Base-by-base conservation (phyloP, 2,797 vertebrate species). In the Neosilurus mollespiculum region DNA sequence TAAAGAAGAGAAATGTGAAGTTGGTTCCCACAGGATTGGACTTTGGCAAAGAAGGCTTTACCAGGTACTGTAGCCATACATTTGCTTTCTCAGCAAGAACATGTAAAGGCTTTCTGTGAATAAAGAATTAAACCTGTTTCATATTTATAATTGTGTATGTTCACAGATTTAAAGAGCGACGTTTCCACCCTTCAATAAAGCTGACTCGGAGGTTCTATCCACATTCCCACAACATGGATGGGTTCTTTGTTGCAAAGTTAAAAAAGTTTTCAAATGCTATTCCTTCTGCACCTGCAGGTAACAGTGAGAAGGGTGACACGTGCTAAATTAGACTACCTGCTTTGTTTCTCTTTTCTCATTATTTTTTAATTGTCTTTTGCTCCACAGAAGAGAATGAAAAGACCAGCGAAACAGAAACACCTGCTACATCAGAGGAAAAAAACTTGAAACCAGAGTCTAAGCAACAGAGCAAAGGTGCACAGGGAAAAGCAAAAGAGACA, bases 141-240 rank as follows among this genome's bases (percentile, higher is more conserved):
- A 56, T 9, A 4, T 20, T n/a, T 11, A 76, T 20, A 83, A 89
- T 64, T 3, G 26, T 54, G 2, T 30, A 73, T 24, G n/a, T 14
- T 5, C 78, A 7, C 87, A 98, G 98, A 89, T 99, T 98, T 90
- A 96, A 94, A 91, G 95, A 97, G 80, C 94, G 94, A 7, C 94
- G 96, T n/a, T 99, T 99, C 89, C 97, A 99, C 88, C 97, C 96
- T 0, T 94, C 96, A 43, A 93, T 99, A 70, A 94, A 92, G 43
- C 94, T 93, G 9, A 89, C 97, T 0, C 94, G 96, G 0, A 94
- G 98, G 49, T 99, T 99, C 92, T 99, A 99, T 86, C 97, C 98
- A 18, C 98, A 99, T 89, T 96, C 95, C 0, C 98, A 99, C 89
- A 99, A 99, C 15, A 98, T 99, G 98, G 98, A 99, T 12, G 98